Percentiles rank a stretch among this genome's conserved stretches.
Conservation (phyloP, 2,888 invertebrate genomes). For the Noctua fimbriata region DNA sequence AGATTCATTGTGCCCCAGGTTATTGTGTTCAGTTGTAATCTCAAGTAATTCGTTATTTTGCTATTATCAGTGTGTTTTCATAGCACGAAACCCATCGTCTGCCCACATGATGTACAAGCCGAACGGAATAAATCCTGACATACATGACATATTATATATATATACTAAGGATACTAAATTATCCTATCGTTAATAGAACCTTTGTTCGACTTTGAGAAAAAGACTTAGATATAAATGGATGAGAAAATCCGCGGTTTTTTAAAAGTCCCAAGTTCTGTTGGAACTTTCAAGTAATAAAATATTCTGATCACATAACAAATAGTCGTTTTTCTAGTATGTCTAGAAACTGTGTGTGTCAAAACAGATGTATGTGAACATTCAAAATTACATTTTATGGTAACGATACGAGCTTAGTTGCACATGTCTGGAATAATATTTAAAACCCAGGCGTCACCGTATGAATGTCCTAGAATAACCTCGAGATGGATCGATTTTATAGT, state of each 20-base stretch:
- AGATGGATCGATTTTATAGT: background rate
- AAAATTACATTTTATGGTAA: slow-evolving; percentile 56
- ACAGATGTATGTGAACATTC: slow-evolving; percentile 44
- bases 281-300: background rate
- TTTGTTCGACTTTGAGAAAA: background rate
- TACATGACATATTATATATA: no score
- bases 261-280: background rate
- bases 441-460: slow-evolving; percentile 19
- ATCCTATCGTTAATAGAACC: no score
- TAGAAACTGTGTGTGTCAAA: slow-evolving; percentile 46
- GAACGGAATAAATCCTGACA: no score
- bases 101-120: no score
- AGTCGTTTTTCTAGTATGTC: slow-evolving; percentile 18
- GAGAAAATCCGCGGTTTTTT: background rate
- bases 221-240: background rate
- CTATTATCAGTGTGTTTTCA: no score
- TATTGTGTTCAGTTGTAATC: no score
- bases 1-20: no score
- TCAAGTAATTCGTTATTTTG: no score
- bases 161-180: background rate
- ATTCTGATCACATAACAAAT: slow-evolving; percentile 28
- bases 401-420: slow-evolving; percentile 34
- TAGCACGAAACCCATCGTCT: no score
- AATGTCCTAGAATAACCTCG: slow-evolving; percentile 40
- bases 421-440: slow-evolving; percentile 54